These are phyloP conservation scores for Tinamus guttatus DNA, from an alignment of 2,113 vertebrate species.

Conservation along the genomic window DNA sequence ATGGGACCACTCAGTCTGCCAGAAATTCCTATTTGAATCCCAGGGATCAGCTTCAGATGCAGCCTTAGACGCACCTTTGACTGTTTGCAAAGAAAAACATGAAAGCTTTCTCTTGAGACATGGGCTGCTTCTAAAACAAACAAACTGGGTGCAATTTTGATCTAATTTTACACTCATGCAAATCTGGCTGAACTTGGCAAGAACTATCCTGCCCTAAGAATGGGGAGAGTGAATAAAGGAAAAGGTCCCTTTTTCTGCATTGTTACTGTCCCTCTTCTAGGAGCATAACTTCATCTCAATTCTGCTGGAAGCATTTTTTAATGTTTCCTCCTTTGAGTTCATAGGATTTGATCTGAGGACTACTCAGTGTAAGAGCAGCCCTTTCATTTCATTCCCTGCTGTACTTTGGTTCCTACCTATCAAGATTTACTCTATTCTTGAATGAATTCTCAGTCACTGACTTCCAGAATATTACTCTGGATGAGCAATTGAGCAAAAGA, in stretches of 20 bases:
- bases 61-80: background rate
- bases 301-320: background rate
- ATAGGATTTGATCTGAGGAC: background rate
- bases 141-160: background rate
- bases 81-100: background rate
- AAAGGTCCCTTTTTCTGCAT: background rate
- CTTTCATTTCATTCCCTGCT: background rate
- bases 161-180: background rate
- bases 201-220: background rate
- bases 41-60: background rate
- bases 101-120: background rate
- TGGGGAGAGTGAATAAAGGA: background rate
- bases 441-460: background rate
- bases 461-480: background rate
- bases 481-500: background rate
- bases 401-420: background rate
- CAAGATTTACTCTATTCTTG: background rate
- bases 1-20: slow-evolving; percentile 35
- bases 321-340: background rate
- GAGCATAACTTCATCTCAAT: background rate
- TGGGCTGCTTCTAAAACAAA: background rate
- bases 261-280: background rate
- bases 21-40: slow-evolving; percentile 33
- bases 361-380: background rate
- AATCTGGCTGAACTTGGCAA: slow-evolving; percentile 9